These are phyloP conservation scores for Rhagonycha fulva DNA, from an alignment of 2,888 invertebrate species.

Conservation along the genomic window DNA sequence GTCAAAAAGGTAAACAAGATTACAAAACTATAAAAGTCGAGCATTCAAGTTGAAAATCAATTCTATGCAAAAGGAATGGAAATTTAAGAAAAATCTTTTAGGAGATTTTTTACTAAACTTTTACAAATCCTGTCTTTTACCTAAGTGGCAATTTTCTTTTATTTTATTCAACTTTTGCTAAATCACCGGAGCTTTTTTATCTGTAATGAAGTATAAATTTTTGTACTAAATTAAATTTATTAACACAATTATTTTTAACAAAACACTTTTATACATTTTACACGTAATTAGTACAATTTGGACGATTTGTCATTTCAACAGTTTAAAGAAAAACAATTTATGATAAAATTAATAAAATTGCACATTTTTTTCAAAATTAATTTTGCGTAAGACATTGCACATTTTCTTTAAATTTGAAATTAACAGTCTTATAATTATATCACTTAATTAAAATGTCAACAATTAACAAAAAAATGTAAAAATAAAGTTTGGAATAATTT, in stretches of 20 bases:
- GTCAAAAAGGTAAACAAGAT: not conserved
- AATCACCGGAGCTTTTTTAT: not conserved
- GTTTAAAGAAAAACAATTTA: not conserved
- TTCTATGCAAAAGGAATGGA: not conserved
- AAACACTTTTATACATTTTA: not conserved
- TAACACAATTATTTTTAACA: slow-evolving; percentile 4
- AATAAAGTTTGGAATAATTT: not conserved
- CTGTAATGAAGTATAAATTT: not conserved
- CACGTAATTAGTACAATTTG: not conserved
- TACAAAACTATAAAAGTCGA: not conserved
- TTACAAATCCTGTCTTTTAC: not conserved
- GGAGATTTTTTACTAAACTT: not conserved
- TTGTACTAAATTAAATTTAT: slow-evolving; percentile 2
- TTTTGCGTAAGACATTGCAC: not conserved
- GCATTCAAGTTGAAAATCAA: not conserved
- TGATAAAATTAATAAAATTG: not conserved
- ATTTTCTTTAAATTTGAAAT: not conserved
- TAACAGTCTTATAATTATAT: not conserved
- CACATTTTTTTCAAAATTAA: slow-evolving; percentile 2
- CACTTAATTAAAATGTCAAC: not conserved
- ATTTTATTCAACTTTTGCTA: not conserved
- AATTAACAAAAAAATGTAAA: not conserved
- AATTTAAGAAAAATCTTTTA: not conserved
- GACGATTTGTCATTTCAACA: not conserved
- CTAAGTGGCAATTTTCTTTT: not conserved